Percentiles rank a stretch among this genome's conserved stretches.
phyloP scores from a whole-genome alignment of 2,113 vertebrate genomes.

The Muscicapa adusta region DNA sequence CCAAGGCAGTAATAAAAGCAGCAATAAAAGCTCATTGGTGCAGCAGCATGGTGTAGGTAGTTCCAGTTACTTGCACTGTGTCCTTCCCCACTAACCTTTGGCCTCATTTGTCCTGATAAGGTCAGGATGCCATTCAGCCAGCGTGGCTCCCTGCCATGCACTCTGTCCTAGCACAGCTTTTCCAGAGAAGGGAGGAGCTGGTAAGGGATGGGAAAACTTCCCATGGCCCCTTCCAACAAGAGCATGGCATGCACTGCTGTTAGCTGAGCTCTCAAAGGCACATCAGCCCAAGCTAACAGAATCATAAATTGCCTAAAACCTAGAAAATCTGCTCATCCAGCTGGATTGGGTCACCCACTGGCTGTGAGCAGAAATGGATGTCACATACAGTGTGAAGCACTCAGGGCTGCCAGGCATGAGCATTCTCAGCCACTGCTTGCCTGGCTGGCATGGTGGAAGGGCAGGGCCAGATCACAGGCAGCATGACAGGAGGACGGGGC shows the following conservation, averaged over 20 bases:
- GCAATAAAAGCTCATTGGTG: rapidly evolving
- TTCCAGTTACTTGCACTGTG: rapidly evolving
- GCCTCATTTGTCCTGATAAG: background rate
- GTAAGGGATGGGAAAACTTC: background rate
- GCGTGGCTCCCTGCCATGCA: rapidly evolving
- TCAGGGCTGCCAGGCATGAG: rapidly evolving
- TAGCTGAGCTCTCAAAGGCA: background rate
- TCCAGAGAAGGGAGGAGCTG: background rate
- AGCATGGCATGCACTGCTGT: background rate
- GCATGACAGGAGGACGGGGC: rapidly evolving
- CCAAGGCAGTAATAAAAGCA: background rate
- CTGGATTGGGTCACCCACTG: background rate
- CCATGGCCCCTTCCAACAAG: background rate
- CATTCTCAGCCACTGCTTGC: background rate
- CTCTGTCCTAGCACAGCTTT: background rate
- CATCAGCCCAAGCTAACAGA: background rate
- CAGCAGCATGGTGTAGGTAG: background rate
- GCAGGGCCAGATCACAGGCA: background rate
- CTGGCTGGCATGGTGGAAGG: background rate
- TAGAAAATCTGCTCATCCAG: background rate
- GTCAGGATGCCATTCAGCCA: background rate
- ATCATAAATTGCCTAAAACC: background rate
- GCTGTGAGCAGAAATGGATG: background rate
- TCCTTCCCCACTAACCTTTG: background rate
- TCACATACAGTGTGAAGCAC: rapidly evolving